Conservation (phyloP, 2,113 vertebrate genomes). For the Takifugu flavidus region DNA sequence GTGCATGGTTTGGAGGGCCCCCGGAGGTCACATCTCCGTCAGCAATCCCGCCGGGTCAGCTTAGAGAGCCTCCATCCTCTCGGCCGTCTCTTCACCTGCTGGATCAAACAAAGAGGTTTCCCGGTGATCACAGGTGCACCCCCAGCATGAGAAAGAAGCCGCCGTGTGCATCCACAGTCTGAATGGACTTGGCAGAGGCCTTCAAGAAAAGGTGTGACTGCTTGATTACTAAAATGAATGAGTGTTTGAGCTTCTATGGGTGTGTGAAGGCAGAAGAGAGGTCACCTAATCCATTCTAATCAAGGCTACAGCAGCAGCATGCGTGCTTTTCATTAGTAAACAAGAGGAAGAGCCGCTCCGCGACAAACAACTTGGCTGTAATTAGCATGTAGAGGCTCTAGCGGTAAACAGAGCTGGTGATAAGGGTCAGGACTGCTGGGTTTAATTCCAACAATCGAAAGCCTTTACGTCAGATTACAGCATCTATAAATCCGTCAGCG, state of each 20-base stretch:
- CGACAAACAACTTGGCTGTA: slow-evolving; percentile 59
- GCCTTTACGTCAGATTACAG: slow-evolving; percentile 29
- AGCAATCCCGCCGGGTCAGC: slow-evolving; percentile 49
- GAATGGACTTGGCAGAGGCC: slow-evolving; percentile 38
- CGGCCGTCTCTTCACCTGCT: slow-evolving; percentile 22
- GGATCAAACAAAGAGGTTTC: slow-evolving; percentile 9
- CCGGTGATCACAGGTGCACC: slow-evolving; percentile 43
- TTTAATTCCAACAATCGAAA: slow-evolving; percentile 37
- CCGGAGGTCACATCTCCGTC: slow-evolving; percentile 60
- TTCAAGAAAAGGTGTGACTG: slow-evolving; percentile 41
- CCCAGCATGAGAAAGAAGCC: slow-evolving; percentile 31
- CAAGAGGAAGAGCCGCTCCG: slow-evolving; percentile 55
- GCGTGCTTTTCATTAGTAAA: slow-evolving; percentile 73
- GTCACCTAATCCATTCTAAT: slow-evolving; percentile 74
- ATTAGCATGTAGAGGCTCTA: slow-evolving; percentile 67
- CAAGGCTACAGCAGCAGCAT: slow-evolving; percentile 62
- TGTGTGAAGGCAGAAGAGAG: slow-evolving; percentile 48
- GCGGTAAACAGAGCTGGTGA: slow-evolving; percentile 47
- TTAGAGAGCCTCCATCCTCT: slow-evolving; percentile 42
- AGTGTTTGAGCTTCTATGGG: slow-evolving; percentile 37
- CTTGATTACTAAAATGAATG: slow-evolving; percentile 39
- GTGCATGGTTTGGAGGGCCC: slow-evolving; percentile 62
- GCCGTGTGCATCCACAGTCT: slow-evolving; percentile 24
- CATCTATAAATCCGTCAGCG: slow-evolving; percentile 9
- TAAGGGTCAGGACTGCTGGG: slow-evolving; percentile 47